Evolutionary conservation across 37 sponge, comb jelly and placozoan genomes (phyloP).

Genomic region (Cladorhizidae sp.): DNA sequence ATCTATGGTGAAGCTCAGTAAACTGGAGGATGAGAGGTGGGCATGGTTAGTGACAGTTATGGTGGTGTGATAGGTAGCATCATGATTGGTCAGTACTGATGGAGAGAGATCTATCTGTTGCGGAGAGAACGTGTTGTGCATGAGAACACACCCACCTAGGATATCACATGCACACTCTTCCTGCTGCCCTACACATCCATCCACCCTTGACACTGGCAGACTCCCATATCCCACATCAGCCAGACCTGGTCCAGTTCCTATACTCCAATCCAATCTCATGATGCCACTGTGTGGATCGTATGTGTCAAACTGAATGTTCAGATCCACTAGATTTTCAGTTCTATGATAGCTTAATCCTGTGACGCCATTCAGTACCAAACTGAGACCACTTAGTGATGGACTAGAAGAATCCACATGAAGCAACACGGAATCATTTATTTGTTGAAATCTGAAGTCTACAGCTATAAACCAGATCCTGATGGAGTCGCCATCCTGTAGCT

Average conservation of each 20-base stretch:
- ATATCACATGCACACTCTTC: conserved; percentile 57
- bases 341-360: conserved; percentile 39
- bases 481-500: conserved; percentile 60
- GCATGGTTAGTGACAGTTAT: conserved; percentile 74
- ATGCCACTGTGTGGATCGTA: conserved; percentile 61
- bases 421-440: conserved; percentile 36
- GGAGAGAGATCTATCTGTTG: conserved; percentile 13
- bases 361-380: conserved; percentile 46
- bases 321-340: conserved; percentile 32
- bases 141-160: conserved; percentile 31
- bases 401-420: conserved; percentile 74
- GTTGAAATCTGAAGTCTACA: conserved; percentile 41
- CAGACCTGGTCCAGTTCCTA: conserved; percentile 38
- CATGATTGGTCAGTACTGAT: conserved; percentile 50
- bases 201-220: conserved; percentile 26
- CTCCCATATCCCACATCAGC: conserved; percentile 46
- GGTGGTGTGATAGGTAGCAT: conserved; percentile 70
- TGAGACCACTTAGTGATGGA: conserved; percentile 49
- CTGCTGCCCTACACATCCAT: neutral
- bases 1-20: conserved; percentile 69
- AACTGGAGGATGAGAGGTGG: conserved; percentile 34
- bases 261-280: conserved; percentile 51
- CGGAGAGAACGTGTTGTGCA: conserved; percentile 34
- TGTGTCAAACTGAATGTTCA: conserved; percentile 48
- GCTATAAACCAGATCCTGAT: conserved; percentile 76